phyloP scores from a whole-genome alignment of 1,140 invertebrate species.

The Hycleus phaleratus region DNA sequence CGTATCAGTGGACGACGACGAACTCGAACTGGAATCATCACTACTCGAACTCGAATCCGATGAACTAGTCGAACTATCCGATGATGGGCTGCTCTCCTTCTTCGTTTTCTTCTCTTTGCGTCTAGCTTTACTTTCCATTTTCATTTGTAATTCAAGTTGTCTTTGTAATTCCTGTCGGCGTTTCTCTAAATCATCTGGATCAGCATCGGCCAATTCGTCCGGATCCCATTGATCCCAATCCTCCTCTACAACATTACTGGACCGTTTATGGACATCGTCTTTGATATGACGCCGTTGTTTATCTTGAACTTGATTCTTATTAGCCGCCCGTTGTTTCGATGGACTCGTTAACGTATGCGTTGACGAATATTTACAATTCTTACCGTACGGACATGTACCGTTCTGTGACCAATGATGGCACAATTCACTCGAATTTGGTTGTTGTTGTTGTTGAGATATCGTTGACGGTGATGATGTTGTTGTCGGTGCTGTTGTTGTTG shows the following conservation, averaged over 20 bases:
- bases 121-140: conserved; percentile 51
- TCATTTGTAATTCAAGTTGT: conserved; percentile 69
- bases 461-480: too few relatives aligned
- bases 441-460: too few relatives aligned
- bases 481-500: conserved; percentile 32
- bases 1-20: conserved; percentile 43
- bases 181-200: conserved; percentile 71
- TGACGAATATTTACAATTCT: conserved; percentile 63
- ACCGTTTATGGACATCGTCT: conserved; percentile 55
- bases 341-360: conserved; percentile 67
- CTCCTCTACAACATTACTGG: conserved; percentile 55
- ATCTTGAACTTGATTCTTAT: conserved; percentile 53
- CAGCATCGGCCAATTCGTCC: conserved; percentile 71
- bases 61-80: conserved; percentile 53
- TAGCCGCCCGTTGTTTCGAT: conserved; percentile 59
- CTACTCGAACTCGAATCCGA: conserved; percentile 53
- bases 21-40: conserved; percentile 49
- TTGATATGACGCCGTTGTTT: conserved; percentile 46
- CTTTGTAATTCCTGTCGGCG: conserved; percentile 65
- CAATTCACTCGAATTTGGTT: conserved; percentile 42
- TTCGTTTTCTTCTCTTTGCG: conserved; percentile 59
- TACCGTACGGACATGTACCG: conserved; percentile 66
- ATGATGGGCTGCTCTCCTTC: conserved; percentile 59
- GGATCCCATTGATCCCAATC: conserved; percentile 70
- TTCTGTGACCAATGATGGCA: conserved; percentile 68